These are phyloP conservation scores for Ceratosolen solmsi DNA, from an alignment of 1,140 invertebrate genomes.

Conservation along the genomic window DNA sequence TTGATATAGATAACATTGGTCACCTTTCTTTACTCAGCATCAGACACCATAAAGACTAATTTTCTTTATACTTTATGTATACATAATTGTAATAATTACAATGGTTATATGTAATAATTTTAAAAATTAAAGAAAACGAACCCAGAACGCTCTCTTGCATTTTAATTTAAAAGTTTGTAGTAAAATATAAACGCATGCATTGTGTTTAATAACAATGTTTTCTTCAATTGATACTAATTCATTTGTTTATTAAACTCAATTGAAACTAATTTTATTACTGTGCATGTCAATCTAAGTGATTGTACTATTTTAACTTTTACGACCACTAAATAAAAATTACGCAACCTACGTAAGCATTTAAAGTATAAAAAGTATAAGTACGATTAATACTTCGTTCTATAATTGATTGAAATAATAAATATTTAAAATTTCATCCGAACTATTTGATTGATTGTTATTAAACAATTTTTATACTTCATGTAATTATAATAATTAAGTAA, in stretches of 20 bases:
- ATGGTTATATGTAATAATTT: no score
- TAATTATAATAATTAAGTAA: neutral
- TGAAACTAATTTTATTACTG: conserved; percentile 19
- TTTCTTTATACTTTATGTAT: conserved; percentile 31
- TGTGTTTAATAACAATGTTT: conserved; percentile 23
- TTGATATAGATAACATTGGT: conserved; percentile 58
- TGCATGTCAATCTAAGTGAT: conserved; percentile 10
- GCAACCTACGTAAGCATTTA: neutral
- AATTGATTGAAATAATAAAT: no score
- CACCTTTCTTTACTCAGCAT: conserved; percentile 57
- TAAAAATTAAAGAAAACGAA: conserved; percentile 10
- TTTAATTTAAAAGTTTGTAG: neutral
- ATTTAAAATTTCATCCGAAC: no score
- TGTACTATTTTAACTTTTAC: neutral
- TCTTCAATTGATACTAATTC: neutral
- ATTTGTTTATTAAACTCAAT: neutral
- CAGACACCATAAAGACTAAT: conserved; percentile 28
- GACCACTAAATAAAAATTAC: neutral
- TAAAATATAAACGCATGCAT: conserved; percentile 29
- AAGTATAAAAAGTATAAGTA: neutral
- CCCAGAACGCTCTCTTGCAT: conserved; percentile 6
- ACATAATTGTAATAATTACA: neutral
- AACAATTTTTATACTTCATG: no score
- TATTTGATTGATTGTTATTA: no score
- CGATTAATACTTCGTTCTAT: neutral